phyloP scores from a whole-genome alignment of 2,113 vertebrate species.

The Chitala chitala region DNA sequence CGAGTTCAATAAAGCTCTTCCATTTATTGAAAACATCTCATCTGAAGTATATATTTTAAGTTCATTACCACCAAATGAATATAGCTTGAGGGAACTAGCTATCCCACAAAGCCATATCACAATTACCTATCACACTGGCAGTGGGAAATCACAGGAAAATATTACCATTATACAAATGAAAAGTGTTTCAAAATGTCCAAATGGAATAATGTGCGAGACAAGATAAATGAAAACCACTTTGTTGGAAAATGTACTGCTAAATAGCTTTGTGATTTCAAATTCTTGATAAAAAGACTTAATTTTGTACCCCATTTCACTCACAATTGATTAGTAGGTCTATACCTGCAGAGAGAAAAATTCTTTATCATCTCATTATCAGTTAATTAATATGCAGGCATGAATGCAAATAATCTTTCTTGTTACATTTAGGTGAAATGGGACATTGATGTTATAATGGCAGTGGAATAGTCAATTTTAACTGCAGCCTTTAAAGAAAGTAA shows the following conservation, averaged over 20 bases:
- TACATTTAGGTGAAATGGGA: slow-evolving; percentile 73
- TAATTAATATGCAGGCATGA: slow-evolving; percentile 91
- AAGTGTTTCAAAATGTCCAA: slow-evolving; percentile 64
- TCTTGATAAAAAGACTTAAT: slow-evolving; percentile 67
- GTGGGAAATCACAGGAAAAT: slow-evolving; percentile 73
- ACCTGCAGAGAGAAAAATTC: slow-evolving; percentile 71
- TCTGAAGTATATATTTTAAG: slow-evolving; percentile 62
- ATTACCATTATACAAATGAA: slow-evolving; percentile 76
- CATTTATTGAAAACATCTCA: slow-evolving; percentile 60
- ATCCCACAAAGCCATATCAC: slow-evolving; percentile 60
- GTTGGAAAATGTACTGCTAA: slow-evolving; percentile 75
- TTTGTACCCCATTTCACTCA: slow-evolving; percentile 62
- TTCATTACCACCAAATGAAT: slow-evolving; percentile 61
- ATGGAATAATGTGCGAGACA: slow-evolving; percentile 72
- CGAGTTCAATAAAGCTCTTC: slow-evolving; percentile 25
- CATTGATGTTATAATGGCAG: slow-evolving; percentile 83
- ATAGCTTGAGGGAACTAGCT: slow-evolving; percentile 54
- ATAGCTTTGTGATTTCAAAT: slow-evolving; percentile 82
- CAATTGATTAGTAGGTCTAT: slow-evolving; percentile 79
- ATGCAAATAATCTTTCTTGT: slow-evolving; percentile 78
- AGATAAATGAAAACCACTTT: slow-evolving; percentile 85
- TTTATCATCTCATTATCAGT: slow-evolving; percentile 87
- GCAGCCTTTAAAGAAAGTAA: slow-evolving; percentile 64
- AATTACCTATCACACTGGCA: slow-evolving; percentile 63
- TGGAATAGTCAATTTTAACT: slow-evolving; percentile 64